Evolutionary conservation across 2,888 invertebrate genomes (phyloP), one percentile per base, ranked within the genome.

Genomic region (Tipula lateralis): DNA sequence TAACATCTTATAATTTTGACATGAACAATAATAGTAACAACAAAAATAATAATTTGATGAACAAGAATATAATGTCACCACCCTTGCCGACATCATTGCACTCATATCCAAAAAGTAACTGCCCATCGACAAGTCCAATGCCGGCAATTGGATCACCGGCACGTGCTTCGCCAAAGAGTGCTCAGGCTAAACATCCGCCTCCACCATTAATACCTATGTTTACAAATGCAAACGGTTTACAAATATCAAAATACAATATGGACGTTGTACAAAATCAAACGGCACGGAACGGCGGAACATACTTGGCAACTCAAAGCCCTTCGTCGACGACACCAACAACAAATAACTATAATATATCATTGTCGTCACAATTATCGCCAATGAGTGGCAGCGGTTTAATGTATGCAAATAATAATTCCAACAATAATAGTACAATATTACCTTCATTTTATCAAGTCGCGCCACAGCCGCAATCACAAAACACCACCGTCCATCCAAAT

Each of bases 81-180:
- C 29, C 44, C 1, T 50, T 84, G 30, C 29, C 84, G 16, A 84
- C 84, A 19, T 30, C 84, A 50, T 29, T 84, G 50, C 34, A 50
- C n/a, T 44, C 44, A 19, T 84, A 84, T 84, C 84, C 84, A 12
- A 84, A 50, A 84, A 34, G 13, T 34, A 34, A 30, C 19, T 34
- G 24, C 34, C 50, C 50, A 29, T 29, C 50, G 29, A 44, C 50
- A 30, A 84, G 84, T 84, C 44, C 85, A 13, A 83, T 84, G n/a
- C 86, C 86, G 39, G 50, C 85, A 44, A 29, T 85, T 0, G 83
- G 85, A 7, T 86, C 86, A 44, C 85, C 85, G 80, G 85, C 85
- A 2, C 86, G 85, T 82, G 85, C 85, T 84, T 83, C 84, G 36
- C 84, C 84, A 5, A 84, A 85, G 29, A 84, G 83, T 34, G 29